Percentiles rank a stretch among this genome's conserved stretches.
phyloP scores from a whole-genome alignment of 2,113 vertebrate species.

The Phalacrocorax brasilianus region DNA sequence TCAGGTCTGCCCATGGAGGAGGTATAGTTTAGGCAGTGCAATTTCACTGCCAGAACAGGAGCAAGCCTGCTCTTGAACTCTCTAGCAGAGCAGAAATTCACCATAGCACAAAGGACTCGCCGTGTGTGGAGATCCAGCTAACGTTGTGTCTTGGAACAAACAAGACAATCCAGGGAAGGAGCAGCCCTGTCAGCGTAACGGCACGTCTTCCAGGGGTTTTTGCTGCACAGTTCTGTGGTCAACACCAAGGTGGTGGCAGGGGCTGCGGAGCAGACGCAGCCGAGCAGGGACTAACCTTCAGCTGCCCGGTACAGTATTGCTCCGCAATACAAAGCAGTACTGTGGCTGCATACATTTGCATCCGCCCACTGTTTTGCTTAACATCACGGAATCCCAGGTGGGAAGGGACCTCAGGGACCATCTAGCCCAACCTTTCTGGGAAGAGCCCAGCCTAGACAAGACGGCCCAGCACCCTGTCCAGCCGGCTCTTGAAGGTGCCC shows the following conservation, averaged over 20 bases:
- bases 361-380: not conserved
- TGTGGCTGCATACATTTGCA: not conserved
- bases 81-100: not conserved
- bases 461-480: no score
- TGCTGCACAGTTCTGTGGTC: not conserved
- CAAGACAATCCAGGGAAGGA: not conserved
- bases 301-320: not conserved
- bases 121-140: not conserved
- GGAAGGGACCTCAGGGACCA: no score
- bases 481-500: no score
- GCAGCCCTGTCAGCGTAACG: not conserved
- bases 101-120: not conserved
- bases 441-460: no score
- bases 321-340: not conserved
- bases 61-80: not conserved
- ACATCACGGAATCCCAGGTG: not conserved
- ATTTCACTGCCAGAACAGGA: not conserved
- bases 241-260: not conserved
- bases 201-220: not conserved
- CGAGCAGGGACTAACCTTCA: not conserved
- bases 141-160: not conserved
- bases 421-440: no score
- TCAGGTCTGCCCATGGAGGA: not conserved
- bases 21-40: not conserved
- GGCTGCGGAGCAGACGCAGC: not conserved